Conservation (phyloP, 1,140 invertebrate genomes). For the Schlechtendalia chinensis region DNA sequence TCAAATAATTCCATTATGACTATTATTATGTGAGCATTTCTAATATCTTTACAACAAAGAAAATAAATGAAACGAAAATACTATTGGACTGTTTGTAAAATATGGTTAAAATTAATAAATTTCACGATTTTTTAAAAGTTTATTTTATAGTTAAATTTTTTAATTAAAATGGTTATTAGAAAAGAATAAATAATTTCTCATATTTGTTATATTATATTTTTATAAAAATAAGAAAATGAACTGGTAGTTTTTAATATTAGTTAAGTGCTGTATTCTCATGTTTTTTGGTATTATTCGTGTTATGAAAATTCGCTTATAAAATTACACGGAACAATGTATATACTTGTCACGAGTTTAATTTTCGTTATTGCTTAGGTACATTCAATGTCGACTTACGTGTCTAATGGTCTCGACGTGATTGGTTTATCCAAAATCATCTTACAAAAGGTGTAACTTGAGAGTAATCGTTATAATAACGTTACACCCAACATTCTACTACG, state of each 20-base stretch:
- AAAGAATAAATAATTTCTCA: neutral
- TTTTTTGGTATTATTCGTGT: neutral
- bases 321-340: neutral
- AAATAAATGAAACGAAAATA: too few species aligned
- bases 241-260: neutral
- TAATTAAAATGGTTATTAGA: neutral
- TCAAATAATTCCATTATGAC: too few species aligned
- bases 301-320: neutral
- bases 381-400: neutral
- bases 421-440: neutral
- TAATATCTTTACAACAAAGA: too few species aligned
- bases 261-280: too few species aligned
- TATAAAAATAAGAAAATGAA: neutral
- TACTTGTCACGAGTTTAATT: too few species aligned
- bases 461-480: conserved; percentile 15
- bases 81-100: neutral
- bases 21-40: too few species aligned
- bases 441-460: neutral
- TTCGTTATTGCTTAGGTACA: neutral
- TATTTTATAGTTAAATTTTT: too few species aligned
- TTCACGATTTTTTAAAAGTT: neutral
- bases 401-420: neutral
- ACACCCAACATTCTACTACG: neutral
- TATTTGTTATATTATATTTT: neutral
- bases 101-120: neutral